Evolutionary conservation across 2,888 invertebrate genomes (phyloP).

Genomic region (Nemotelus pantherinus): DNA sequence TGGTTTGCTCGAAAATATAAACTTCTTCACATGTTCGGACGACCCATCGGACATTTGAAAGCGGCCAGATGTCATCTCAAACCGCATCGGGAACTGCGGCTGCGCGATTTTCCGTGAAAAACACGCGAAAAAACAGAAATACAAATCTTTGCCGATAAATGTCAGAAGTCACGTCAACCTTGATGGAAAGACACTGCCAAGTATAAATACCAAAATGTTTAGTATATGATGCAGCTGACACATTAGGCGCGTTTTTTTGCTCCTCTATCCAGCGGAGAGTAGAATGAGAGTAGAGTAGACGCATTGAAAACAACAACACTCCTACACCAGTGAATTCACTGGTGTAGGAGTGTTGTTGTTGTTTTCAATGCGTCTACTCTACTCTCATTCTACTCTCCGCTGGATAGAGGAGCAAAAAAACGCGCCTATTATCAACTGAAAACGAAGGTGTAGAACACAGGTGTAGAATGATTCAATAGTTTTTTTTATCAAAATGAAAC

Average conservation of each 20-base stretch:
- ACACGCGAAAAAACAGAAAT: background rate
- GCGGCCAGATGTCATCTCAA: constrained; percentile 59
- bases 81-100: constrained; percentile 40
- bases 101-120: constrained; percentile 13
- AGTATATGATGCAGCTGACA: background rate
- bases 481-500: too few relatives aligned
- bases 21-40: constrained; percentile 80
- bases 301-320: too few relatives aligned
- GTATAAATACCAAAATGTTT: background rate
- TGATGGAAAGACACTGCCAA: background rate
- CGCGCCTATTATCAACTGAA: too few relatives aligned
- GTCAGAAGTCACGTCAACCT: background rate
- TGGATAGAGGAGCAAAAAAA: too few relatives aligned
- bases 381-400: too few relatives aligned
- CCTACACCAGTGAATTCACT: too few relatives aligned
- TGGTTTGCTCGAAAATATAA: constrained; percentile 79
- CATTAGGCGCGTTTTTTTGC: background rate
- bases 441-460: too few relatives aligned
- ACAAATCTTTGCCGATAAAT: background rate
- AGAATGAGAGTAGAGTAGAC: too few relatives aligned
- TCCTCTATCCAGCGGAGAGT: too few relatives aligned
- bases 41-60: constrained; percentile 72
- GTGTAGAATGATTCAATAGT: too few relatives aligned
- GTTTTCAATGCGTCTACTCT: too few relatives aligned
- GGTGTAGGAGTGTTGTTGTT: too few relatives aligned